Evolutionary conservation across 2,797 vertebrate species (phyloP), one percentile per base, ranked within the genome.

Genomic region (Schizothorax lantsangensis): DNA sequence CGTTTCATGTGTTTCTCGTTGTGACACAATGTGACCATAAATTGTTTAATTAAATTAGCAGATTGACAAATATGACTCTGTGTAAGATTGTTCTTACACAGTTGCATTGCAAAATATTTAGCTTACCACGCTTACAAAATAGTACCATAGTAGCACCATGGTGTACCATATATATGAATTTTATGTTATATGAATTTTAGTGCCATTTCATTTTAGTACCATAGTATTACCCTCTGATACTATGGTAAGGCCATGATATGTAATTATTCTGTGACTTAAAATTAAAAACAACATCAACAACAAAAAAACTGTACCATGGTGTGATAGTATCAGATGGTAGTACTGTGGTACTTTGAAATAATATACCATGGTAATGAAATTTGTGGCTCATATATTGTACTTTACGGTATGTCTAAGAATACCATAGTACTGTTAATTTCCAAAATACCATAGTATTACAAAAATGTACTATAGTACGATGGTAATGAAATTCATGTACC

Each of bases 1-100:
- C 3, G 5, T 86, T 83, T 83, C 43, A 83, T 75, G 43, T 19
- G 59, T 54, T 30, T 45, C 33, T 83, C 30, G 1, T 30, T 72
- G 5, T 72, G 33, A 79, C 23, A 47, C 49, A 85, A 36, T 57
- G 14, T 17, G 21, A 33, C 26, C 49, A 62, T 82, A 78, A 88
- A 85, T 57, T 17, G 64, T 74, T 78, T 30, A n/a, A 84, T 36
- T 47, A 38, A 40, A 21, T 85, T 17, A 33, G 30, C 3, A 23
- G 17, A 52, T 78, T 49, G 72, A 71, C 77, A 47, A 68, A 85
- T 8, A 52, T 15, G 49, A 52, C 49, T 15, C 57, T 81, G 47
- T 49, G 19, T 71, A 43, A 30, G 26, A 8, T 77, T 52, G n/a
- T 62, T 30, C 38, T 57, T 71, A 30, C 47, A 5, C 6, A 9